Base-by-base conservation (phyloP, 2,888 invertebrate species). In the Limnephilus rhombicus region DNA sequence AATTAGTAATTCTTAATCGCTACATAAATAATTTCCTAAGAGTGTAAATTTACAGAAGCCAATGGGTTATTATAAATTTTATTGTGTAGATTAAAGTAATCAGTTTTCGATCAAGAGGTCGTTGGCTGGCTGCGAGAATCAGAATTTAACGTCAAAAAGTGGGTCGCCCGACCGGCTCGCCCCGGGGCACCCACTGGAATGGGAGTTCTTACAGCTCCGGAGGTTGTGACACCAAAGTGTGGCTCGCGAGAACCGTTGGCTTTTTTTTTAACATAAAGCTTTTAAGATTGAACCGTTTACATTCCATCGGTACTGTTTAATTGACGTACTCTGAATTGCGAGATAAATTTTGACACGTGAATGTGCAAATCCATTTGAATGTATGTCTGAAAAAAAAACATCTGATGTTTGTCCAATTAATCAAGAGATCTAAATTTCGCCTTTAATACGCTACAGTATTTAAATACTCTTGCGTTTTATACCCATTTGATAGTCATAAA, bases 151-250 rank as follows among this genome's bases (percentile, higher is more conserved):
- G 89, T 89, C 83, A 85, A 92, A 89, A 92, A 91, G 91, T 92
- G 92, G 89, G 92, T 92, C 92, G 92, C 80, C 85, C 34, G 89
- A 92, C 92, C 92, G 92, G 92, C 91, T 90, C 90, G 86, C 90
- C 90, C 45, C n/a, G 29, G 9, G 86, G 82, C 37, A 37, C 24
- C 83, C 37, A 24, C 37, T 83, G 83, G 34, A 68, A 68, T 68
- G 68, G 68, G 68, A 68, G 68, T 68, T 53, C 53, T 53, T 53
- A 7, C 5, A 18, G 53, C 53, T 18, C 24, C 18, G 53, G 87
- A 53, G 49, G n/a, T 29, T 29, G 53, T 45, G 29, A 53, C 49
- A 29, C 31, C 49, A 53, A 87, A 87, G 49, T 87, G 87, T 53
- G 87, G 87, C 31, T 53, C 87, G 87, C 31, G 68, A 68, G 68